Evolutionary conservation across 2,888 invertebrate species (phyloP), one percentile per base, ranked within the genome.

Genomic region (Biston betularia): DNA sequence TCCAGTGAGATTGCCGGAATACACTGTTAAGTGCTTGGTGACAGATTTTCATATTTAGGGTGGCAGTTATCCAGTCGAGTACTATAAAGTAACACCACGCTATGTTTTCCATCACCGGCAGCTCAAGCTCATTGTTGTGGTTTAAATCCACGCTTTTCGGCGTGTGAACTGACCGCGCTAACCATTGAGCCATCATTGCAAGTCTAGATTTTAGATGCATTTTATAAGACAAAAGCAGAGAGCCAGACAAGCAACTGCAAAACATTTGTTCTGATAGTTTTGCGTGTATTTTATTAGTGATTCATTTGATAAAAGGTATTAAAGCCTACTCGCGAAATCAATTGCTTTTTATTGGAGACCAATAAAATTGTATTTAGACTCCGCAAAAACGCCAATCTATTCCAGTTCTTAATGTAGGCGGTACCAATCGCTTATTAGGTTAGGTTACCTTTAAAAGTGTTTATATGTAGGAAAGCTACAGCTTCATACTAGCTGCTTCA

Each of bases 291-390:
- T 71, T 73, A 73, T 73, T 69, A 63, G 46, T 71, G 71, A 73
- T 69, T 71, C 73, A 65, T 71, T 71, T 74, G 68, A 70, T 71
- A 74, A 68, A 70, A 69, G 65, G 71, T 71, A 71, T 73, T 68
- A 71, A 71, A 49, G 33, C 70, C 74, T 70, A 72, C 71, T 67
- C 73, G 65, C 61, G 40, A 65, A 69, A 65, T 71, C 71, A 68
- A 71, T 73, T 75, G 65, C 65, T 50, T 68, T 70, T 71, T 71
- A 72, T 70, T 70, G 65, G 54, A 66, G 38, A 61, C 63, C 68
- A 71, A 72, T 74, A 71, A 68, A 60, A 69, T 59, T 65, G 63
- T 52, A 65, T 63, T 49, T 49, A 44, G 57, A 62, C 54, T 69
- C 66, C 34, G 72, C 72, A 67, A 72, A 73, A 71, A 65, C 68